Evolutionary conservation across 2,888 invertebrate species (phyloP), one percentile per base, ranked within the genome.

Genomic region (Phytoseiulus persimilis): DNA sequence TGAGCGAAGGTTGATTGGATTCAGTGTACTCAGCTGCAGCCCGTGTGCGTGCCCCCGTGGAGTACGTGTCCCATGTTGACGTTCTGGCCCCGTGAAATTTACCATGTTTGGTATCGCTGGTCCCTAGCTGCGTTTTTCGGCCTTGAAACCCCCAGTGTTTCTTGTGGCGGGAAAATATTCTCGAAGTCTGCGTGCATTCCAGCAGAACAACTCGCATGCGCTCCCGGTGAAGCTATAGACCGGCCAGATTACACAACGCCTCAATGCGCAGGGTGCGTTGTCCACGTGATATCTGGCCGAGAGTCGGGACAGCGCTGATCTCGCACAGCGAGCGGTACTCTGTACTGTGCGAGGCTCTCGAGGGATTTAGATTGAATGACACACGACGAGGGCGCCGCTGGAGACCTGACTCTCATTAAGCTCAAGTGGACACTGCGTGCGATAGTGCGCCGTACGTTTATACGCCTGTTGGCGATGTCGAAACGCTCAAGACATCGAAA

Each of bases 361-460:
- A 65, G 65, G 65, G 65, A 65, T 65, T 65, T 65, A 65, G 65
- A 65, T 65, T 65, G 65, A 65, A 65, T 65, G 65, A 65, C 65
- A 65, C 28, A 65, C 65, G 65, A 65, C 65, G 65, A 65, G 65
- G 65, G 23, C 65, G 18, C 65, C 65, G 65, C 65, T 65, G 28
- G 65, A 65, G 65, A 65, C 65, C 65, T 65, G 65, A 65, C 23
- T 65, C 65, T 65, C 65, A 65, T 65, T 65, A 65, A 65, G 65
- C 65, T 65, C 65, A 65, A 65, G 65, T 65, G 65, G 28, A 65
- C 65, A 65, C 65, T 65, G 65, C 65, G 65, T 65, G 65, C 65
- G 65, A 65, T 65, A 65, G 65, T 65, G 65, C 65, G 65, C 65
- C 11, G 65, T 23, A 65, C 65, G 65, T 65, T 65, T 65, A 28